Evolutionary conservation across 1,140 invertebrate genomes (phyloP), one percentile per base, ranked within the genome.

Genomic region (Papilio polyxenes): DNA sequence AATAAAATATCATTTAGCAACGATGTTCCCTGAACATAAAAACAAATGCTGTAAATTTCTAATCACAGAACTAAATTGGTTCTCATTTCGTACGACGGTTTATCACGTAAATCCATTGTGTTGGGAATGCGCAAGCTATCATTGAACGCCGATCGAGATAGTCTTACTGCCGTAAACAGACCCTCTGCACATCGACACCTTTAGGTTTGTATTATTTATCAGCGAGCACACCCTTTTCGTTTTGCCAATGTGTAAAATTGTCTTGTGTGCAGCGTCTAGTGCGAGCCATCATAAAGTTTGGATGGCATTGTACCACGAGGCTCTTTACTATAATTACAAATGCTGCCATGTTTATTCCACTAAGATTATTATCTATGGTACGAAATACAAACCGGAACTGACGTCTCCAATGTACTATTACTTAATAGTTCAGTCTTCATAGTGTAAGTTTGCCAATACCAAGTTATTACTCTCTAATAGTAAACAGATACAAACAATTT

Each of bases 111-210:
- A 44, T 15, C 74, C 13, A 75, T 75, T 49, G 75, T 77, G 23
- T 77, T 77, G 49, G 48, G 75, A 76, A 23, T n/a, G n/a, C 74
- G 20, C 20, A 37, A 44, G 75, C 75, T 15, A 77, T 77, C 75
- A 51, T 53, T 20, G 48, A 51, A n/a, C 23, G 31, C 48, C 31
- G 75, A 77, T 77, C 75, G 48, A 77, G 49, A 77, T 77, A 77
- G 20, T 77, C 49, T 77, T 49, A 53, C 75, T 77, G 20, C 75
- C 49, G 49, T 51, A 77, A 77, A 77, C 48, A 77, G 75, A 77
- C 75, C 75, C 44, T 77, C 44, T n/a, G 49, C 40, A 44, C 40
- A 44, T 44, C 40, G 40, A 44, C 40, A 44, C 17, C 56, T 8
- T 17, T 17, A 59, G 6, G 17, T 8, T 59, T 6, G 17, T n/a